These are phyloP conservation scores for Leucania comma DNA, from an alignment of 2,888 invertebrate species.

Conservation along the genomic window DNA sequence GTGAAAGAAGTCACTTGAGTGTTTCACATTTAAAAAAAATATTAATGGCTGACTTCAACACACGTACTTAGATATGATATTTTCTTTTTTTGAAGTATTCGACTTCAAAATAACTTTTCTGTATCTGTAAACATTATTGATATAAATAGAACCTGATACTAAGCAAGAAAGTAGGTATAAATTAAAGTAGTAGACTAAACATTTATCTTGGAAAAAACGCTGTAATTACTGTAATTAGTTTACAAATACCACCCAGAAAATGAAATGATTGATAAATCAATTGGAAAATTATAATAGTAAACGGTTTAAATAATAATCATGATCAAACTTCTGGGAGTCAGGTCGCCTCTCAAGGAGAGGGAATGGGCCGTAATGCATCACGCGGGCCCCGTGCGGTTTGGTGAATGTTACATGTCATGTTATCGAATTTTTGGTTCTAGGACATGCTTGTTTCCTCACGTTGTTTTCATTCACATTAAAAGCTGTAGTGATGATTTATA, in stretches of 20 bases:
- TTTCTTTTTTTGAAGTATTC: no score
- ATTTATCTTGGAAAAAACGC: not conserved
- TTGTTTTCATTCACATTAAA: no score
- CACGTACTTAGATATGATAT: not conserved
- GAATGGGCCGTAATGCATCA: no score
- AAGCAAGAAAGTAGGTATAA: not conserved
- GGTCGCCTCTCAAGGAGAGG: no score
- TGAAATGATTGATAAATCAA: conserved; percentile 10
- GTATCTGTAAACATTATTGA: not conserved
- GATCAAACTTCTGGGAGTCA: no score
- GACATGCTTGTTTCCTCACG: no score
- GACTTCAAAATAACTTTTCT: not conserved
- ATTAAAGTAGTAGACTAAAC: conserved; percentile 27
- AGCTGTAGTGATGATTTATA: no score
- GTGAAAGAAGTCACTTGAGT: not conserved
- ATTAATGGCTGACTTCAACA: not conserved
- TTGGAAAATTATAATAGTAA: conserved; percentile 6
- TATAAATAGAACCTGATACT: conserved; percentile 5
- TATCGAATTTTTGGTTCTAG: no score
- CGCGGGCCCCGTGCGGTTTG: no score
- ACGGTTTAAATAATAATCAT: not conserved
- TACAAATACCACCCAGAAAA: conserved; percentile 13
- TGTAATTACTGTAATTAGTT: not conserved
- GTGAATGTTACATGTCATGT: no score
- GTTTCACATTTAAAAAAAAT: not conserved